Base-by-base conservation (phyloP, 2,888 invertebrate genomes). In the Heliconius sara region DNA sequence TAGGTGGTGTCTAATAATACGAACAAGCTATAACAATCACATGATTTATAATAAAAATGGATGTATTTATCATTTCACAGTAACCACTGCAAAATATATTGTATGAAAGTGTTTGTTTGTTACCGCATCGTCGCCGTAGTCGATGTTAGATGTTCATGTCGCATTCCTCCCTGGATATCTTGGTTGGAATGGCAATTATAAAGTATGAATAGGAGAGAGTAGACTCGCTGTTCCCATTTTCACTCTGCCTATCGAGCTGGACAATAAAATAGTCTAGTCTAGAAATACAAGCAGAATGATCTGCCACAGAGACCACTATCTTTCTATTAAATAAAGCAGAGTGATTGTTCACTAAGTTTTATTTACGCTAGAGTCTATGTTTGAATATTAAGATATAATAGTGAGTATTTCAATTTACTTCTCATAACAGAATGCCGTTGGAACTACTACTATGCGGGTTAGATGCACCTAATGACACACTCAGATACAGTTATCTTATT, bases 41-140 rank as follows among this genome's bases (percentile, higher is more conserved):
- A 52, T 19, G 7, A 52, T 52, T 52, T 19, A 52, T 52, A 22
- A 52, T 22, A 52, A 52, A 63, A 22, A 25, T 10, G 1, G 1
- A 60, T 63, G 10, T 71, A 52, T 71, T 71, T 25, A 71, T 27
- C 12, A 27, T 71, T 27, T n/a, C 16, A 52, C 52, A 57, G 7
- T 57, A 22, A 72, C 52, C 6, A 72, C 72, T 72, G 7, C n/a
- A 72, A n/a, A 71, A 22, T 22, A 3, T 72, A 19, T 52, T 57
- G 57, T 60, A n/a, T 60, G 57, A 60, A 73, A 73, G 57, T 73
- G n/a, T 73, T 72, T 57, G 72, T 57, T 52, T 72, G n/a, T 72
- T 57, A 57, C 72, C 30, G 57, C 72, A 73, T 52, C 52, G 47
- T 12, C 22, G 34, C 22, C 67, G 19, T 52, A 19, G 30, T 22